A percentile compares a stretch with the other conserved stretches of the same genome.
phyloP scores from a whole-genome alignment of 1,140 invertebrate species.

The Euwallacea fornicatus region DNA sequence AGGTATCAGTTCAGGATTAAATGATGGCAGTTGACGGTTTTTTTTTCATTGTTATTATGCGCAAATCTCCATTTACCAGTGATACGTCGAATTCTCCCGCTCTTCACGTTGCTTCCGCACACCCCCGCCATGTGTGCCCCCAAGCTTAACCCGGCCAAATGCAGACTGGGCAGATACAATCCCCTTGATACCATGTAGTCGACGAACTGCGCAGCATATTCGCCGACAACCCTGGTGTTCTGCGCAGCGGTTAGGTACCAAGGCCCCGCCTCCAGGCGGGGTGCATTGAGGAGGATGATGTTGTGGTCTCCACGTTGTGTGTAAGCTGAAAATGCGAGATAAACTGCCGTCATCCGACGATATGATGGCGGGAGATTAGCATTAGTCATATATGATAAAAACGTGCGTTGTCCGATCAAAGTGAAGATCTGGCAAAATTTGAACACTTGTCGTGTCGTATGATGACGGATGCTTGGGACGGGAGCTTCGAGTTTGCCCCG shows the following conservation, averaged over 20 bases:
- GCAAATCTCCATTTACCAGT: slow-evolving; percentile 46
- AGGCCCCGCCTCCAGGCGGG: slow-evolving; percentile 57
- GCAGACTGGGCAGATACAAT: slow-evolving; percentile 52
- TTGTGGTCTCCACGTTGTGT: slow-evolving; percentile 58
- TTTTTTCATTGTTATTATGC: not conserved
- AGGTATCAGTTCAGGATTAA: too few relatives aligned
- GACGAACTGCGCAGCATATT: slow-evolving; percentile 58
- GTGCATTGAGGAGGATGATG: slow-evolving; percentile 58
- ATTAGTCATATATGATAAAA: too few relatives aligned
- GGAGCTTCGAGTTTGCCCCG: too few relatives aligned
- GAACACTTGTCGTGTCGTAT: too few relatives aligned
- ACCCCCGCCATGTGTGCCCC: slow-evolving; percentile 65
- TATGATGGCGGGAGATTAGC: too few relatives aligned
- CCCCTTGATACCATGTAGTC: slow-evolving; percentile 58
- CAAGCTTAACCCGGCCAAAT: slow-evolving; percentile 63
- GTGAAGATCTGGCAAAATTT: too few relatives aligned
- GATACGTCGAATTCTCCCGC: slow-evolving; percentile 51
- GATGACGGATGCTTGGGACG: too few relatives aligned
- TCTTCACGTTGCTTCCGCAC: slow-evolving; percentile 50
- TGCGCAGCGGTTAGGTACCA: slow-evolving; percentile 60
- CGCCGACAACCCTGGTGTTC: slow-evolving; percentile 59
- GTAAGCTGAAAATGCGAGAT: slow-evolving; percentile 52
- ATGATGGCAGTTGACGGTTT: not conserved
- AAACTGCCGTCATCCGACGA: too few relatives aligned
- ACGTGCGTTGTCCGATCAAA: too few relatives aligned